Conservation (phyloP, 1,140 invertebrate species). For the Drosophila varians region DNA sequence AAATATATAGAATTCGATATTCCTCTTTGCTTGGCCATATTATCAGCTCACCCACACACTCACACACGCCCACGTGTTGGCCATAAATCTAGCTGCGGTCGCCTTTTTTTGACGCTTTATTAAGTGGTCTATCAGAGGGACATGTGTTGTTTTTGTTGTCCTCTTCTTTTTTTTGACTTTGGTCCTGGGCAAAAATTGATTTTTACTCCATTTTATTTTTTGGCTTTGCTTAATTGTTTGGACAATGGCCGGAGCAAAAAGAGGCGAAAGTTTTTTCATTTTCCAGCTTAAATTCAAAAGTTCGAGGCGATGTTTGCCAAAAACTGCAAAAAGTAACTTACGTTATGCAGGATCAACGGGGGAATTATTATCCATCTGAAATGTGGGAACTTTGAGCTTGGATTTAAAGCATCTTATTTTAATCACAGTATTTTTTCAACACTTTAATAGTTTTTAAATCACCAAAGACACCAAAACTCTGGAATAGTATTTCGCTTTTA, state of each 20-base stretch:
- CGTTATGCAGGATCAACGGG: background rate
- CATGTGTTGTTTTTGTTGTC: conserved; percentile 23
- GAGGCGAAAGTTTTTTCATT: background rate
- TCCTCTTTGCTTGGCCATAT: conserved; percentile 24
- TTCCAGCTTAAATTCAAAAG: background rate
- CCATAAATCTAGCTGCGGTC: conserved; percentile 57
- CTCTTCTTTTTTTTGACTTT: too few relatives aligned
- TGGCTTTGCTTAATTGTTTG: conserved; percentile 24
- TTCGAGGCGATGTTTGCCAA: conserved; percentile 7
- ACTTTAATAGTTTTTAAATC: background rate
- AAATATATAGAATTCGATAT: conserved; percentile 31
- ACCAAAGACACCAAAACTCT: background rate
- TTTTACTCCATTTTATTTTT: conserved; percentile 26
- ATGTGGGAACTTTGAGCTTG: background rate
- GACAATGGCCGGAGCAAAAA: conserved; percentile 1
- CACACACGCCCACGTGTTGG: conserved; percentile 40
- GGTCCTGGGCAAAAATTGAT: conserved; percentile 9
- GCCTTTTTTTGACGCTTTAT: conserved; percentile 49
- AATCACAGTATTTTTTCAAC: background rate
- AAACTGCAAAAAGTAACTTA: conserved; percentile 30
- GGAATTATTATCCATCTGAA: background rate
- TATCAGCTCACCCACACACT: conserved; percentile 20
- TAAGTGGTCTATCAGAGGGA: conserved; percentile 52
- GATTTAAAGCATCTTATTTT: background rate
- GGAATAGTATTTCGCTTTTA: background rate